These are phyloP conservation scores for Dendropsophus ebraccatus DNA, from an alignment of 2,113 vertebrate species.

Conservation along the genomic window DNA sequence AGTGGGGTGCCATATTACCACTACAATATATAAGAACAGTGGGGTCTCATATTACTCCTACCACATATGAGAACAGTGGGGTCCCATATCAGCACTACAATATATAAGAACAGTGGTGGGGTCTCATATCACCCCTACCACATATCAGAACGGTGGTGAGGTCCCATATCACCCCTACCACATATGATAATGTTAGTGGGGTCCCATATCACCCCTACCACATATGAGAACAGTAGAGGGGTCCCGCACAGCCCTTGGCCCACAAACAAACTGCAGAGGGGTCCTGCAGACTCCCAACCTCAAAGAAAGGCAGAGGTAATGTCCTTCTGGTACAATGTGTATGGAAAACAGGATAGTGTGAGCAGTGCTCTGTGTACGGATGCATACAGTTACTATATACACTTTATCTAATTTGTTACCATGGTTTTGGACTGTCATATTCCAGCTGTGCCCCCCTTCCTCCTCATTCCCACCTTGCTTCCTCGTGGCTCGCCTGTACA, in stretches of 20 bases:
- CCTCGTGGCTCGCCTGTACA: neutral
- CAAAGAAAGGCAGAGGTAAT: neutral
- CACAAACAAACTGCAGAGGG: neutral
- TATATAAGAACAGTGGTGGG: no score
- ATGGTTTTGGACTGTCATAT: neutral
- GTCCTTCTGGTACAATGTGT: neutral
- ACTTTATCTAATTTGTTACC: no score
- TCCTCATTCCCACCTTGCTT: neutral
- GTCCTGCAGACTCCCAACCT: neutral
- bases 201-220: neutral
- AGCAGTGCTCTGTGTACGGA: neutral
- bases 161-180: neutral
- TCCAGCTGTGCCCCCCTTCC: neutral
- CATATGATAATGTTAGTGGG: neutral
- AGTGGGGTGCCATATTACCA: no score
- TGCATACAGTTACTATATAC: no score
- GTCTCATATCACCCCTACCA: no score
- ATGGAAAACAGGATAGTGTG: neutral
- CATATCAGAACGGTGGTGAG: no score
- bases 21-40: no score
- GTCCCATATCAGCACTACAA: no score
- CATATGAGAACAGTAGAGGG: neutral
- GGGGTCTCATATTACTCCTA: no score
- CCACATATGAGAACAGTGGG: no score
- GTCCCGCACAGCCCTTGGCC: neutral